Conservation (phyloP, 2,797 vertebrate genomes). For the Cossypha niveicapilla region DNA sequence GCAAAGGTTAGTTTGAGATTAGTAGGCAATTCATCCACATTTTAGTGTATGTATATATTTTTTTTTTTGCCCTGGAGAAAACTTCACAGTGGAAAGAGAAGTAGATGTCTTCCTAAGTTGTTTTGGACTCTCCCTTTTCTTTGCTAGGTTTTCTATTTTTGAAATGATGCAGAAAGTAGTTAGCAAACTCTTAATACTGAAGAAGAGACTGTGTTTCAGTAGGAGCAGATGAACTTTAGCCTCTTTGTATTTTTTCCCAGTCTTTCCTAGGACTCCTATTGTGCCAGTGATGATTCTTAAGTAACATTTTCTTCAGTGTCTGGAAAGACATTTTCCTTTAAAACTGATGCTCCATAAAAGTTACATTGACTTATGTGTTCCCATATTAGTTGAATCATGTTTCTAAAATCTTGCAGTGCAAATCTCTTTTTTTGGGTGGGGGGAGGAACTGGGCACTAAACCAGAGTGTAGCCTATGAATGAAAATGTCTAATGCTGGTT, state of each 20-base stretch:
- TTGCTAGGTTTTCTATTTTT: neutral
- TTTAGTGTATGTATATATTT: neutral
- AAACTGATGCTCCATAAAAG: neutral
- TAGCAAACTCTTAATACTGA: neutral
- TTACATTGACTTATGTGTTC: neutral
- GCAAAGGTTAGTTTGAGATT: neutral
- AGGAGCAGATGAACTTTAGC: neutral
- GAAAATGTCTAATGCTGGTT: neutral
- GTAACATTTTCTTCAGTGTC: neutral
- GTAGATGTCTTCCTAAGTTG: neutral
- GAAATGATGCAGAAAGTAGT: neutral
- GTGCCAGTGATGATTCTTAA: neutral
- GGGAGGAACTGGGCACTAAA: neutral
- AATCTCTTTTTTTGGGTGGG: neutral
- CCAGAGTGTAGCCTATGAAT: neutral
- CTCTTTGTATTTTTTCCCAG: neutral
- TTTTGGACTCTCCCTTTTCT: neutral
- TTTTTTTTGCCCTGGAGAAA: neutral
- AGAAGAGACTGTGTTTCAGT: neutral
- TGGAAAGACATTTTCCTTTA: neutral
- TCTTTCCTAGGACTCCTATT: neutral
- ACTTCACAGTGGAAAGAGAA: neutral
- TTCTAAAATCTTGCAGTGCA: neutral
- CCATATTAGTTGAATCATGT: neutral
- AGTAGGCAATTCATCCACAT: neutral